Conservation (phyloP, 2,888 invertebrate species). For the Andricus quercusramuli region DNA sequence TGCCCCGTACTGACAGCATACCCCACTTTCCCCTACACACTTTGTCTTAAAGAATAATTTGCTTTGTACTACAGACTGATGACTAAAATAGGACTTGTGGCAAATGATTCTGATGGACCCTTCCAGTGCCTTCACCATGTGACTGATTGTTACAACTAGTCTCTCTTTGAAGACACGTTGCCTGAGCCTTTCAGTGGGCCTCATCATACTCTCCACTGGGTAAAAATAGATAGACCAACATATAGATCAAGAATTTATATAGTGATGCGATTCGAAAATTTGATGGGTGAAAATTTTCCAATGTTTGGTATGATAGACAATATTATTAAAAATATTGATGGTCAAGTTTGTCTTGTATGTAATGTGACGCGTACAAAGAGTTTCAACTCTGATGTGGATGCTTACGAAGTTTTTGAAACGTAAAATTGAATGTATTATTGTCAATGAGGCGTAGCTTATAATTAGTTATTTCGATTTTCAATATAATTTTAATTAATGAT, state of each 20-base stretch:
- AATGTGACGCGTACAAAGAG: background rate
- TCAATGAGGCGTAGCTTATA: background rate
- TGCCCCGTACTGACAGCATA: no score
- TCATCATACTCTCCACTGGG: constrained; percentile 15
- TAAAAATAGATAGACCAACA: constrained; percentile 20
- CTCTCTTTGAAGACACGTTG: background rate
- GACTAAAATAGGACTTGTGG: background rate
- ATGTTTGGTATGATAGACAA: background rate
- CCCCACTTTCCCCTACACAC: no score
- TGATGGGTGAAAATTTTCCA: background rate
- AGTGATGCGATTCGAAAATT: background rate
- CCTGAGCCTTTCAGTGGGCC: constrained; percentile 3
- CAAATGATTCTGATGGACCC: background rate
- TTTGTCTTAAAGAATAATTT: background rate
- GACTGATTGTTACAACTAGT: no score
- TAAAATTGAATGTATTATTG: background rate
- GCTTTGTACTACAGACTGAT: background rate
- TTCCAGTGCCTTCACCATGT: no score
- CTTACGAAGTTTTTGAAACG: background rate
- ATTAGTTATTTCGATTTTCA: no score
- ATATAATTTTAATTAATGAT: no score
- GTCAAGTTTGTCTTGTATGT: background rate
- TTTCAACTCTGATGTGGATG: background rate
- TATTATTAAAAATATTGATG: constrained; percentile 1
- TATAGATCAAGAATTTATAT: background rate